Base-by-base conservation (phyloP, 2,888 invertebrate genomes). In the Dastarcus helophoroides region DNA sequence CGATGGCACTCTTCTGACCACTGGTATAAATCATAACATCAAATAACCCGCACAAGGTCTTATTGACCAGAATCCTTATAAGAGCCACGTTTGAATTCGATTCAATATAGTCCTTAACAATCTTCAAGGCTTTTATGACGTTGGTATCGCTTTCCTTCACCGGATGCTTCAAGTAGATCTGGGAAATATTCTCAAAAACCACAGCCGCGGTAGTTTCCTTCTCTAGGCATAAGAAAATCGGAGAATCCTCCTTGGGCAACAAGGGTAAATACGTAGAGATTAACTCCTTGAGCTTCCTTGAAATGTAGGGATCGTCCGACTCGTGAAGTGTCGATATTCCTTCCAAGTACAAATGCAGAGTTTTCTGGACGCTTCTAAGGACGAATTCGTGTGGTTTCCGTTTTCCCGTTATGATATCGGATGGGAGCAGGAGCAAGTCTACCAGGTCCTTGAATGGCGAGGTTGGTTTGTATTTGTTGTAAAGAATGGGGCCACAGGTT, bases 401-500 rank as follows among this genome's bases (percentile, higher is more conserved):
- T 34, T 61, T 61, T 1, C 69, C 69, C 33, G 64, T 60, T 41
- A 68, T 55, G 32, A 71, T 48, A 23, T 62, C 56, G 1, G 59
- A 56, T 8, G 71, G 66, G 16, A 73, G 47, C n/a, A 73, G 50
- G 29, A 69, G 58, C 0, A 62, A 51, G 13, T 64, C 60, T 22
- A 71, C 56, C 14, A 70, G 55, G 32, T 63, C 54, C 31, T 67
- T 69, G 19, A 70, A 62, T 25, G 68, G 60, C 34, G 67, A 68
- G 22, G 54, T 62, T 8, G 51, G 37, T 31, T 50, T 56, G 12
- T 52, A 49, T 32, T 51, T 47, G 22, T 51, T 45, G 31, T 62
- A 62, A 14, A 62, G 33, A 14, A 56, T 38, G 6, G 43, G 40
- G 0, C 55, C 49, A 35, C 55, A 58, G 28, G 53, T 46, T 19